Evolutionary conservation across 2,888 invertebrate species (phyloP), one percentile per base, ranked within the genome.

Genomic region (Drosophila picticornis): DNA sequence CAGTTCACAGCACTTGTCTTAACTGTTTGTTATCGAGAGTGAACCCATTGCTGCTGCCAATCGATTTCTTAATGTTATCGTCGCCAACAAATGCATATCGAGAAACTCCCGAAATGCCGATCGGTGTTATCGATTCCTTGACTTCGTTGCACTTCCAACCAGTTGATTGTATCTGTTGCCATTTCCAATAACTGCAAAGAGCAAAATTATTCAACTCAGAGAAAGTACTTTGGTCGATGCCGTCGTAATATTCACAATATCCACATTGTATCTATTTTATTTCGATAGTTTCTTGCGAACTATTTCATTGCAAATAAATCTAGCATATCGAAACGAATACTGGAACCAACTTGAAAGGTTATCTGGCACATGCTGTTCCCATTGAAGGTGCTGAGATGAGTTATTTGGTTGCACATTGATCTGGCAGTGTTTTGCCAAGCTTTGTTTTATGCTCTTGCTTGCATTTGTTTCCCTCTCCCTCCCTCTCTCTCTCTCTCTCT

Each of bases 381-480:
- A 10, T 4, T n/a, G 4, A 40, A 40, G 38, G 38, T 38, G 38
- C 19, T 7, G 7, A 38, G 19, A 9, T n/a, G 38, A n/a, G n/a
- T 9, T 38, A 38, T 38, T 38, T n/a, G 9, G n/a, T 40, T 40
- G n/a, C 38, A 38, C 38, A 40, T n/a, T 40, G 10, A 34, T 34
- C 32, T 34, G 32, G 32, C 32, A 34, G 4, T 34, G 32, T 34
- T 34, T 34, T 34, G 13, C 13, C 32, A 32, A 32, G 32, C 9
- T 38, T n/a, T n/a, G 38, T n/a, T 19, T 38, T 9, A n/a, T 10
- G 10, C n/a, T n/a, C n/a, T 40, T 40, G 40, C 40, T 40, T 40
- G n/a, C 40, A 40, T 4, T 40, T n/a, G 38, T n/a, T 0, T 0
- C 2, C 16, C 0, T 10, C n/a, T 2, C 0, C 10, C 4, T 1